A percentile compares a stretch with the other conserved stretches of the same genome.
Evolutionary conservation across 2,888 invertebrate species (phyloP).

Genomic region (Callyntrura sp.): DNA sequence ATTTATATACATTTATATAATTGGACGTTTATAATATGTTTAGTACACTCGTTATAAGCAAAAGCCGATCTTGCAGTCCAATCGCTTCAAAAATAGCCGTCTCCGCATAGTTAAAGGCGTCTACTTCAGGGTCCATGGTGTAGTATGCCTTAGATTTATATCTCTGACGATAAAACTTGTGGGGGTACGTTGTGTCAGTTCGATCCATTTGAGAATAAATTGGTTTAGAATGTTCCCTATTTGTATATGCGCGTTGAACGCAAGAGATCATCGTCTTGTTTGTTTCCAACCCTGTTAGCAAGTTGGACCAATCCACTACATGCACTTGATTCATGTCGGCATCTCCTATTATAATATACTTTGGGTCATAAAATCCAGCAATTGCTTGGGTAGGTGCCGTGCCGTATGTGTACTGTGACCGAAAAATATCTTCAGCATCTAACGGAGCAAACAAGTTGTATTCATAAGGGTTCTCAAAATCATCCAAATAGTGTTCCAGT

Average conservation of each 20-base stretch:
- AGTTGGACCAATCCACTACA: conserved; percentile 62
- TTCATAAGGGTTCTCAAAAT: conserved; percentile 28
- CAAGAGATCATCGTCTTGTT: conserved; percentile 19
- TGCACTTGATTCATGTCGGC: conserved; percentile 77
- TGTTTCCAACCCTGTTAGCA: conserved; percentile 52
- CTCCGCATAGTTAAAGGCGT: conserved; percentile 17
- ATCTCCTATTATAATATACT: conserved; percentile 77
- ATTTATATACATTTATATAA: no score
- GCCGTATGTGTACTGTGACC: conserved; percentile 60
- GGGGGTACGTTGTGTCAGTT: conserved; percentile 49
- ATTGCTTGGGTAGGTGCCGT: conserved; percentile 71
- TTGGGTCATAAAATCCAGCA: conserved; percentile 80
- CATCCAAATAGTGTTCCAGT: conserved; percentile 55
- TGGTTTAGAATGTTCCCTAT: conserved; percentile 59
- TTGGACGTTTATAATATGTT: no score
- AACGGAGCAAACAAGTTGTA: conserved; percentile 31
- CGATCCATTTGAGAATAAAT: conserved; percentile 72
- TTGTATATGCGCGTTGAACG: neutral
- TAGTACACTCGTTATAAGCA: conserved; percentile 76
- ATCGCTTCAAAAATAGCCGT: conserved; percentile 79
- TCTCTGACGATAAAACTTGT: conserved; percentile 66
- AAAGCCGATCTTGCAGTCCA: conserved; percentile 76
- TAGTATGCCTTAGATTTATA: conserved; percentile 59
- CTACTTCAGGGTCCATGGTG: neutral
- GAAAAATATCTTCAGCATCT: conserved; percentile 68